Conservation (phyloP, 2,113 vertebrate genomes). For the Phodopus roborovskii region DNA sequence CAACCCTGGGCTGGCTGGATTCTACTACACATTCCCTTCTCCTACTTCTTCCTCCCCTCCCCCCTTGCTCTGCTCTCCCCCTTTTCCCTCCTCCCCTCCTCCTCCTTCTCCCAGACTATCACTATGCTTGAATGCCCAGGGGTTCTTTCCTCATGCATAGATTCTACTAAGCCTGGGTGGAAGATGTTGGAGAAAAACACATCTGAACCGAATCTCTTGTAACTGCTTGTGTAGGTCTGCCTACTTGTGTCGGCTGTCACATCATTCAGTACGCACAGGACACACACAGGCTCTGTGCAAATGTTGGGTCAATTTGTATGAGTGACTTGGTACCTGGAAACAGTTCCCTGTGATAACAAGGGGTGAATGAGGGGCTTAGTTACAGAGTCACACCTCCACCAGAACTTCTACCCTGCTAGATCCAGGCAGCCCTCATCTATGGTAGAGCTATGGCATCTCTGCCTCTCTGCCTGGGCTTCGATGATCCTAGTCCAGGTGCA, state of each 20-base stretch:
- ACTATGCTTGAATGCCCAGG: background rate
- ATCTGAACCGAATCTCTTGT: background rate
- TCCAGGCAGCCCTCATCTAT: background rate
- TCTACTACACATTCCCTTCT: too few relatives aligned
- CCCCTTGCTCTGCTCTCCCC: background rate
- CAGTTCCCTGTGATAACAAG: background rate
- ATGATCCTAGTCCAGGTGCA: background rate
- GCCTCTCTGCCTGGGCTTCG: background rate
- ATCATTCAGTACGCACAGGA: background rate
- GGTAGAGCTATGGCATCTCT: accelerated
- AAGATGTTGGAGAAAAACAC: background rate
- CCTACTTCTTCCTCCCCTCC: too few relatives aligned
- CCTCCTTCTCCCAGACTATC: background rate
- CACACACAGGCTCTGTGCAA: accelerated
- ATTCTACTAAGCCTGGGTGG: background rate
- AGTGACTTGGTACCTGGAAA: background rate
- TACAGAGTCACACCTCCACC: background rate
- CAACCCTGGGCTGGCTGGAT: background rate
- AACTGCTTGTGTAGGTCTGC: background rate
- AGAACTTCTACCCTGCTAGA: background rate
- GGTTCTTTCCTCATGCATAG: background rate
- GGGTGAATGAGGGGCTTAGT: background rate
- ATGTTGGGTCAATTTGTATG: background rate
- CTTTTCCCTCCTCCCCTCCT: too few relatives aligned
- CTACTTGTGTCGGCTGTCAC: background rate